Conservation (phyloP, 2,797 vertebrate species). For the Anguilla pacifica region DNA sequence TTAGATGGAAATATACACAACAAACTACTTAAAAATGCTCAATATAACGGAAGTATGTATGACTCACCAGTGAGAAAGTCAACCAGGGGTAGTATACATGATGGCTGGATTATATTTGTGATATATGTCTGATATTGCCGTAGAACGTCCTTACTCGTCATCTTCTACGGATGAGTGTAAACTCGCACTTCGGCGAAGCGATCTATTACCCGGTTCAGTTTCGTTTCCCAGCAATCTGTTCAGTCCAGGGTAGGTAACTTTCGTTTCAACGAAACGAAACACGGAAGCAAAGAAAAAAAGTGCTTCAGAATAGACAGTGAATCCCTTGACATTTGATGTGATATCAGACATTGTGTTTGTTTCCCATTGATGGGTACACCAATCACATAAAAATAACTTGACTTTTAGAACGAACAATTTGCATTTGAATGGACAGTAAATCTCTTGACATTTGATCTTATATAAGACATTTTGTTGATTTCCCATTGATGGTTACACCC, state of each 20-base stretch:
- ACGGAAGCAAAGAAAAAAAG: not conserved
- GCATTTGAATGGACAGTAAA: not conserved
- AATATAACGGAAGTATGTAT: not conserved
- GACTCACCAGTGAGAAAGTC: not conserved
- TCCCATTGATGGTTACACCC: too few species aligned
- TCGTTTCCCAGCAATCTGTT: not conserved
- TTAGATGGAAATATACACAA: too few species aligned
- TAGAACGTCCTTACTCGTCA: constrained; percentile 9
- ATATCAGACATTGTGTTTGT: too few species aligned
- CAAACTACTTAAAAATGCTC: too few species aligned
- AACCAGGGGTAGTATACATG: not conserved
- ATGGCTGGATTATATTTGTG: constrained; percentile 19
- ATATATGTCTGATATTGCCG: not conserved
- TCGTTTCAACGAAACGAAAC: not conserved
- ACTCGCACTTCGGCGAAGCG: not conserved
- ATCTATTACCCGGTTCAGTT: not conserved
- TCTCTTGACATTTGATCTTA: not conserved
- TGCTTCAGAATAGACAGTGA: not conserved
- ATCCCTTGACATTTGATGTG: not conserved
- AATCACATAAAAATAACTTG: too few species aligned
- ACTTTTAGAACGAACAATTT: too few species aligned
- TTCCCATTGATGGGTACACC: too few species aligned
- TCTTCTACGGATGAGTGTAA: not conserved
- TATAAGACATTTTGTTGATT: too few species aligned
- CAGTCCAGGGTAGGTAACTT: not conserved